phyloP scores from a whole-genome alignment of 2,113 vertebrate genomes.

The Numida meleagris region DNA sequence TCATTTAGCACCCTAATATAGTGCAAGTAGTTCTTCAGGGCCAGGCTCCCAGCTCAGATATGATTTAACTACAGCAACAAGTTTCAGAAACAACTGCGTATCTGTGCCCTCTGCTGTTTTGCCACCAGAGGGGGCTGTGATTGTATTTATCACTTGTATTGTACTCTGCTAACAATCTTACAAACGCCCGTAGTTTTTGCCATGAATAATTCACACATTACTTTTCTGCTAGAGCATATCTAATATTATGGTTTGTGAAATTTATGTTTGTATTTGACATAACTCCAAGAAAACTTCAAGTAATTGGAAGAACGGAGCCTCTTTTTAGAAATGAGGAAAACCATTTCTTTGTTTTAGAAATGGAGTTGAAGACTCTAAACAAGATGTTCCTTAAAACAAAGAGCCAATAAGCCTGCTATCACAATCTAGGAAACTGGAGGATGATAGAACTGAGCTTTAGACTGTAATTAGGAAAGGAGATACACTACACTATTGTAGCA shows the following conservation, averaged over 20 bases:
- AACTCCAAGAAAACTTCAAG: not conserved
- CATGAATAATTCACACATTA: not conserved
- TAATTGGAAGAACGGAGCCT: not conserved
- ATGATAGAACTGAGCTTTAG: not conserved
- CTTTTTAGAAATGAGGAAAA: not conserved
- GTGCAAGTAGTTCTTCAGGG: not conserved
- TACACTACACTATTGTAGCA: accelerated
- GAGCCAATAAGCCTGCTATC: not conserved
- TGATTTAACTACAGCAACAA: not conserved
- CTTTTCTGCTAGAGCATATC: not conserved
- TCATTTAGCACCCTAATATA: no score
- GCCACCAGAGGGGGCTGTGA: slow-evolving; percentile 32
- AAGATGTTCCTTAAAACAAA: not conserved
- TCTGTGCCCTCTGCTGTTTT: not conserved
- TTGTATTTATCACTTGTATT: not conserved
- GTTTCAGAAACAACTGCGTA: accelerated
- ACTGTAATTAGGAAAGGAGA: not conserved
- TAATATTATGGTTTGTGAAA: not conserved
- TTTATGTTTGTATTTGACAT: not conserved
- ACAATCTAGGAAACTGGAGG: not conserved
- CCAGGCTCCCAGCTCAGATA: accelerated
- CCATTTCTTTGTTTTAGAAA: not conserved
- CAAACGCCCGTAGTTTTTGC: not conserved
- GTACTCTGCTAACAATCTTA: not conserved
- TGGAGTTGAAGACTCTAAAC: not conserved